Percentiles rank a stretch among this genome's conserved stretches.
These are phyloP conservation scores for Opisthograptis luteolata DNA, from an alignment of 2,888 invertebrate species.

Conservation along the genomic window DNA sequence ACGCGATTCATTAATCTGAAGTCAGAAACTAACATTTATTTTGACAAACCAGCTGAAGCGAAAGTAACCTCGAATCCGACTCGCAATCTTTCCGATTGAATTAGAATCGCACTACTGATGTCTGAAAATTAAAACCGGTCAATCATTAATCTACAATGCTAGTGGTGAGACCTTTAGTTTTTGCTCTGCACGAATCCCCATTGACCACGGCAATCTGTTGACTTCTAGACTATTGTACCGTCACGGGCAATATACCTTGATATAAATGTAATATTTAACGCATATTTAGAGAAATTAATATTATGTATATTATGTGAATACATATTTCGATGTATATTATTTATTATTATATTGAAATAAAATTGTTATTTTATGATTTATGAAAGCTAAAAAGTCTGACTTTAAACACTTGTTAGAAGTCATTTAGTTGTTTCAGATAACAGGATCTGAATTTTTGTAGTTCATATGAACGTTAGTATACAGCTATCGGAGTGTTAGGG, in stretches of 20 bases:
- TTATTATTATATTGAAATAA: slow-evolving; percentile 78
- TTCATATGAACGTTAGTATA: slow-evolving; percentile 54
- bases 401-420: slow-evolving; percentile 79
- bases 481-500: slow-evolving; percentile 63
- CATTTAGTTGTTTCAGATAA: slow-evolving; percentile 70
- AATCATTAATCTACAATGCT: too few relatives aligned
- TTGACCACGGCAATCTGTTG: slow-evolving; percentile 30
- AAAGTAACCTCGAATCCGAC: too few relatives aligned
- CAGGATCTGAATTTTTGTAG: slow-evolving; percentile 71
- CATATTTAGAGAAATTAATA: slow-evolving; percentile 72
- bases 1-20: too few relatives aligned
- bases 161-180: too few relatives aligned
- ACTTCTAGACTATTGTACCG: slow-evolving; percentile 37
- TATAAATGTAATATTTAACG: slow-evolving; percentile 77
- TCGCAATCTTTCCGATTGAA: too few relatives aligned
- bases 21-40: too few relatives aligned
- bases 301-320: slow-evolving; percentile 84
- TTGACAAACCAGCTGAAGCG: too few relatives aligned
- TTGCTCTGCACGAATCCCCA: too few relatives aligned
- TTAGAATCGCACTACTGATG: too few relatives aligned
- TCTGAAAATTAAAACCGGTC: too few relatives aligned
- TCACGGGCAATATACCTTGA: slow-evolving; percentile 60
- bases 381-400: slow-evolving; percentile 82
- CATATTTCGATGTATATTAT: slow-evolving; percentile 76
- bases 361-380: slow-evolving; percentile 76